Evolutionary conservation across 2,113 vertebrate genomes (phyloP), one percentile per base, ranked within the genome.

Genomic region (Anas platyrhynchos): DNA sequence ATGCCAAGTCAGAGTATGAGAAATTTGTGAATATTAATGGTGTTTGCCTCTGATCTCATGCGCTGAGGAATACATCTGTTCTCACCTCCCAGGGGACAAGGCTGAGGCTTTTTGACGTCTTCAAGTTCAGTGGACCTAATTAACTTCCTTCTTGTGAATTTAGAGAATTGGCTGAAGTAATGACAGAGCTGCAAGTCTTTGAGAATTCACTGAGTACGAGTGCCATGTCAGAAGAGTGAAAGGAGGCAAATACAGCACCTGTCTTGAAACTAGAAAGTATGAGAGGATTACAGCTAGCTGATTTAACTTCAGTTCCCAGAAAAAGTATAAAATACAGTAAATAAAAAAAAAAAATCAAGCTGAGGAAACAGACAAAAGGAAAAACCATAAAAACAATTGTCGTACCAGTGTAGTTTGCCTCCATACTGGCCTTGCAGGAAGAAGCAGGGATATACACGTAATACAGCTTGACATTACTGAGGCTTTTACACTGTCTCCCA

Each of bases 1-100:
- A 72, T 94, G 94, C 91, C 95, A 94, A 96, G 96, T 91, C 91
- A 86, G 85, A 88, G 79, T 55, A 86, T 91, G 94, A 96, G 95
- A 96, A 96, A 91, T 91, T 56, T 59, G 80, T 89, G 91, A 48
- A 89, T 95, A 94, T 91, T 83, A 96, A 96, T 86, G 87, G 5
- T 94, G 82, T 82, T 91, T 85, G 87, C 76, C 93, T 96, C 63
- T 96, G 89, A 96, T 96, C 89, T 96, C 94, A 89, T 9, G 18
- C 38, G 2, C 3, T 67, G 65, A 88, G 41, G 87, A 56, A 71
- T 74, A 77, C 9, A 8, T 77, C 80, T 76, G 85, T 78, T 63
- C 94, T 96, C 92, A 43, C 61, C 73, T 92, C 88, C 94, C 92
- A 80, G 68, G 86, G 92, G 91, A 96, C 83, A 88, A 93, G 92